Base-by-base conservation (phyloP, 2,113 vertebrate species). In the Sula dactylatra region DNA sequence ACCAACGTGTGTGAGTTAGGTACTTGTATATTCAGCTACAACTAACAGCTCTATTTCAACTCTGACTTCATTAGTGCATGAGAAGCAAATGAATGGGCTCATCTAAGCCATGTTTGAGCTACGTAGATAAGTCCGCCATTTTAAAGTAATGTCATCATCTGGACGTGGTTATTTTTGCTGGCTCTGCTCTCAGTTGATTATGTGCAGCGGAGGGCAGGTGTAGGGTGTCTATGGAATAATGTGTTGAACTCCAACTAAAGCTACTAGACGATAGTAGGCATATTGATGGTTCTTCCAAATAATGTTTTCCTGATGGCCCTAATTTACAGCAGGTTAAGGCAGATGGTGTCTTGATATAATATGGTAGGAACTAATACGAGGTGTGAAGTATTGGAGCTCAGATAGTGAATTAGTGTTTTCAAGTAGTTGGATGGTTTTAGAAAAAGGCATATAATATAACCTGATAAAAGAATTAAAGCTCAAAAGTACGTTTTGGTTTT, bases 1-100 rank as follows among this genome's bases (percentile, higher is more conserved):
- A 4, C 26, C 17, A n/a, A 22, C 8, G 2, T 1, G 1, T n/a
- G 13, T 59, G 80, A 49, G 20, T 56, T 0, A 0, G 6, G 12
- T 55, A 18, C 26, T 47, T 58, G 1, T 10, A 19, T 27, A 16
- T 25, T 81, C 17, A 45, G 10, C 20, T 67, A 0, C 64, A 44
- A 26, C 58, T 7, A 32, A 54, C 13, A 40, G 20, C 24, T 54
- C 16, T 8, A 0, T 62, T 70, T 64, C 18, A 58, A 3, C 49
- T 49, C 15, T 34, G 38, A 26, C 36, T 65, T 44, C 3, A 6
- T 21, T 44, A 52, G 36, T 8, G 16, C 71, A 7, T 15, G 38
- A 58, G 24, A 52, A 58, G 58, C 16, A 40, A 36, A 19, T 3
- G 11, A 16, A 4, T 16, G 38, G 36, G 20, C 50, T 88, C 8